Conservation (phyloP, 2,113 vertebrate species). For the Cyprinodon variegatus region DNA sequence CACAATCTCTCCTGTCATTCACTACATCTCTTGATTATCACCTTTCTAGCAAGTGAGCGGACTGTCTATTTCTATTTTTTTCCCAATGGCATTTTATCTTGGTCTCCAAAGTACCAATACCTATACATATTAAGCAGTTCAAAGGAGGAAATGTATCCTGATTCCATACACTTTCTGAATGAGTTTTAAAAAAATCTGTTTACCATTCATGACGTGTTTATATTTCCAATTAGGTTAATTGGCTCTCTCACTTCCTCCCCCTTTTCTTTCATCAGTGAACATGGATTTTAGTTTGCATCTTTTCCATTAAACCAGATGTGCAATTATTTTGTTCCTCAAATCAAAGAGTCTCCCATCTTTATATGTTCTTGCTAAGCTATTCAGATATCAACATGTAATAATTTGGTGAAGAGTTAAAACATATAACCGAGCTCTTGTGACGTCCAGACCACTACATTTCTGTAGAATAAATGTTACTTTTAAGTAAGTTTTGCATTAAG, state of each 20-base stretch:
- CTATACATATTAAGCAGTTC: constrained; percentile 39
- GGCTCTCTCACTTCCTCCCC: not conserved
- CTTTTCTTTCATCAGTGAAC: not conserved
- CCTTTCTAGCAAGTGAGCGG: constrained; percentile 40
- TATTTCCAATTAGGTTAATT: not conserved
- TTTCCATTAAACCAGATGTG: not conserved
- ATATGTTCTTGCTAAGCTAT: not conserved
- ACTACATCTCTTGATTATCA: constrained; percentile 16
- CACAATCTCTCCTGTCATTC: constrained; percentile 28
- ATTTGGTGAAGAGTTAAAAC: not conserved
- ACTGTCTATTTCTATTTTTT: constrained; percentile 19
- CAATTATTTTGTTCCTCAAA: not conserved
- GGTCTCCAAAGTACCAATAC: constrained; percentile 27
- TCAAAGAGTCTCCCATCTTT: not conserved
- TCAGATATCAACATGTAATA: not conserved
- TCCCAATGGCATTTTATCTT: constrained; percentile 29
- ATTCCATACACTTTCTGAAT: not conserved
- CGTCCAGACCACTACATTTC: too few relatives aligned
- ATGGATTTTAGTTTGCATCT: not conserved
- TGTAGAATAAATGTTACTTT: too few relatives aligned
- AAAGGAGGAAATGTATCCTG: constrained; percentile 25
- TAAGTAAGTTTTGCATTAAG: too few relatives aligned
- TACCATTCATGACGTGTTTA: not conserved
- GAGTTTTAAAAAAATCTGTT: not conserved
- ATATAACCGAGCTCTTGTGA: not conserved